Conservation (phyloP, 1,140 invertebrate genomes). For the Apis laboriosa region DNA sequence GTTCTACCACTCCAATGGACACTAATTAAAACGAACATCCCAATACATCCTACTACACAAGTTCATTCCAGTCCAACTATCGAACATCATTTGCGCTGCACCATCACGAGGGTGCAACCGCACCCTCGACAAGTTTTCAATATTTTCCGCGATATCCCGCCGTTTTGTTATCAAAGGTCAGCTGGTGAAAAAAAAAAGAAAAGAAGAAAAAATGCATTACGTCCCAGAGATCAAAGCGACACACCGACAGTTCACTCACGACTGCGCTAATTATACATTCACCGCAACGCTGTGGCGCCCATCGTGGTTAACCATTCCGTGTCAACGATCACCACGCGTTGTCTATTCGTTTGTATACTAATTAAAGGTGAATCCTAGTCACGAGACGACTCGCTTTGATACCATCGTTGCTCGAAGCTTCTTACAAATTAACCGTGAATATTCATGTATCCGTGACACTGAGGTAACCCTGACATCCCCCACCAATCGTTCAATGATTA, state of each 20-base stretch:
- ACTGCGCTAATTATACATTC: conserved; percentile 34
- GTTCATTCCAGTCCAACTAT: background rate
- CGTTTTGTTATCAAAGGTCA: conserved; percentile 2
- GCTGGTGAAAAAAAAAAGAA: background rate
- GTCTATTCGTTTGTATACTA: conserved; percentile 76
- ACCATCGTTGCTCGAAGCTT: conserved; percentile 73
- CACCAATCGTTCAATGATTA: background rate
- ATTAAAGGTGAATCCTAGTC: conserved; percentile 78
- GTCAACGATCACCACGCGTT: conserved; percentile 67
- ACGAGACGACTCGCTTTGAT: conserved; percentile 22
- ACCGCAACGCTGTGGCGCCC: conserved; percentile 18
- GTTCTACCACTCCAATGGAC: too few relatives aligned
- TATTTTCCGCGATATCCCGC: background rate
- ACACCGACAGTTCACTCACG: conserved; percentile 6
- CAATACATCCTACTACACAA: too few relatives aligned
- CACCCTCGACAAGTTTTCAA: background rate
- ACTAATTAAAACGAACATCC: background rate
- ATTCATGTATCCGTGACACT: conserved; percentile 69
- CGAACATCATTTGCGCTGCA: background rate
- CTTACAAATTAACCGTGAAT: conserved; percentile 80
- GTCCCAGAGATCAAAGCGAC: conserved; percentile 38
- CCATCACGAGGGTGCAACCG: background rate
- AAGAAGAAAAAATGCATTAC: background rate
- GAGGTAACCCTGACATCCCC: conserved; percentile 16
- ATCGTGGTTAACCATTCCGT: background rate